These are phyloP conservation scores for Polyodon spathula DNA, from an alignment of 2,113 vertebrate species.

Conservation along the genomic window DNA sequence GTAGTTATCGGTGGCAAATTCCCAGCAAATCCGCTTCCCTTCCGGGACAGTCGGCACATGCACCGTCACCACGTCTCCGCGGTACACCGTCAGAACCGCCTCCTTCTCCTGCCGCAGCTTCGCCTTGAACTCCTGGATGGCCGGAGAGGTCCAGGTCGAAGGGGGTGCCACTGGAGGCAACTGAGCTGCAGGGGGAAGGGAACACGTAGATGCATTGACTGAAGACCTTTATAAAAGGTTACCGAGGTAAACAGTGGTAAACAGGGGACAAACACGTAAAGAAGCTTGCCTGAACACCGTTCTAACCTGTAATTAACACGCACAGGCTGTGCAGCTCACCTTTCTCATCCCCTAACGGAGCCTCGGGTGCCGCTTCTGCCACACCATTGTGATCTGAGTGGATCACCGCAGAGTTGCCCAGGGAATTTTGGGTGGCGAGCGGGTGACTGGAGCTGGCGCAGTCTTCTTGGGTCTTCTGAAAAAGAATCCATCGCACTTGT, in stretches of 20 bases:
- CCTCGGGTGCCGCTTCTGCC: constrained; percentile 47
- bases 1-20: constrained; percentile 90
- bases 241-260: neutral
- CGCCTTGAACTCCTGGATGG: constrained; percentile 83
- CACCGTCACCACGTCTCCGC: constrained; percentile 91
- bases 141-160: constrained; percentile 76
- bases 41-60: constrained; percentile 86
- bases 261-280: constrained; percentile 17
- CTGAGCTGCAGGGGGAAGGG: constrained; percentile 57
- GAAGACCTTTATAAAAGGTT: neutral
- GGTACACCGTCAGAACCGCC: constrained; percentile 77
- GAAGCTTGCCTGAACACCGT: no score
- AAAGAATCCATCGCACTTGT: no score
- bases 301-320: no score
- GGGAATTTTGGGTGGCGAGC: constrained; percentile 41
- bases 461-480: constrained; percentile 46
- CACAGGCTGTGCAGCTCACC: constrained; percentile 37
- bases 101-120: constrained; percentile 81
- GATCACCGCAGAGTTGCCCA: constrained; percentile 69
- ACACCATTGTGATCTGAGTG: constrained; percentile 64
- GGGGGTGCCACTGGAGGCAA: constrained; percentile 74
- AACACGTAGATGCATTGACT: constrained; percentile 10
- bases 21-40: constrained; percentile 88
- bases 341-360: constrained; percentile 46
- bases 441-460: constrained; percentile 35